Percentiles rank a stretch among this genome's conserved stretches.
phyloP scores from a whole-genome alignment of 2,797 vertebrate genomes.

The Phylloscopus collybita region DNA sequence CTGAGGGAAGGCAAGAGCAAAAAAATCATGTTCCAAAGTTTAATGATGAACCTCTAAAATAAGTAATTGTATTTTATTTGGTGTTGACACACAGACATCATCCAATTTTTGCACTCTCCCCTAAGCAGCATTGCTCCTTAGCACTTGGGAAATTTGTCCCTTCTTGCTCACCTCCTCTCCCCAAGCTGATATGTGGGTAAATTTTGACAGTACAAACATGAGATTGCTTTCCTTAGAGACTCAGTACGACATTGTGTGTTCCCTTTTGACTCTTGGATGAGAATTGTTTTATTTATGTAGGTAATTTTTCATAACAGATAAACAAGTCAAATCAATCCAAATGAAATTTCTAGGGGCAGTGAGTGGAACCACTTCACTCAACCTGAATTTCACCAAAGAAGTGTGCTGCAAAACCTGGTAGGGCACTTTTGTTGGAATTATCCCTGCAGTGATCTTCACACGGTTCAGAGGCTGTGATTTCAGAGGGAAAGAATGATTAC shows the following conservation, averaged over 20 bases:
- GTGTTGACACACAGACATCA: background rate
- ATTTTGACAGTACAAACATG: background rate
- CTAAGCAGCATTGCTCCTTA: background rate
- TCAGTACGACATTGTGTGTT: background rate
- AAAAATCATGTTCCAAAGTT: background rate
- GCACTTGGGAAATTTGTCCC: background rate
- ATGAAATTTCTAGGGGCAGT: background rate
- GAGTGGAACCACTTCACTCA: background rate
- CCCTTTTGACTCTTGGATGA: background rate
- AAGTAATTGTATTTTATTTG: background rate
- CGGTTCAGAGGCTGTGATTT: background rate
- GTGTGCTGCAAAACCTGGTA: background rate
- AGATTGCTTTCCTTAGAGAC: background rate
- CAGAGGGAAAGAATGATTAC: constrained; percentile 1
- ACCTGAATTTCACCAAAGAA: background rate
- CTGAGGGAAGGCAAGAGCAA: background rate
- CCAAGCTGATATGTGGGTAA: background rate
- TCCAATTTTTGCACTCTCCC: background rate
- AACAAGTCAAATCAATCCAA: background rate
- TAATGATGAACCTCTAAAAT: background rate
- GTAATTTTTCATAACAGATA: background rate
- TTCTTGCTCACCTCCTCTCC: background rate
- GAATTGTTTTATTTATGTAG: background rate
- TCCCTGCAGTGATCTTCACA: background rate
- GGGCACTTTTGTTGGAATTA: background rate